Evolutionary conservation across 1,140 invertebrate genomes (phyloP), one percentile per base, ranked within the genome.

Genomic region (Drosophila watanabei): DNA sequence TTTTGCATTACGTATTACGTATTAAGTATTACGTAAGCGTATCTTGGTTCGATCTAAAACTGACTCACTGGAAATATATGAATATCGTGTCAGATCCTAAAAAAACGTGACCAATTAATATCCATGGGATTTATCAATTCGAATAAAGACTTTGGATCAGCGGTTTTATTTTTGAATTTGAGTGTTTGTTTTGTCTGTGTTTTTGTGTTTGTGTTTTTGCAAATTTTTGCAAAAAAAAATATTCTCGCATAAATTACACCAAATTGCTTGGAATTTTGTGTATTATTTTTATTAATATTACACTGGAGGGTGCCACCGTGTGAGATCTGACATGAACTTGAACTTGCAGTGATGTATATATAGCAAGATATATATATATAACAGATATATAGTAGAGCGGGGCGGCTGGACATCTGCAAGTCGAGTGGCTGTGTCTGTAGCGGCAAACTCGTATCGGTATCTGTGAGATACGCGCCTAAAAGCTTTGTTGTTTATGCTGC

Each of bases 401-500:
- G 32, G 13, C n/a, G 41, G 39, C 49, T 46, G 43, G 60, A 54
- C 56, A 73, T 60, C 32, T 62, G 57, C 39, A 64, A 73, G 46
- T 73, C 71, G 51, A 75, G 72, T 64, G 52, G 52, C 35, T 63
- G 28, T 54, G 18, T 39, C 30, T 28, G 28, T 48, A 20, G 37
- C n/a, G 37, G 24, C 20, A 37, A 37, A 10, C 18, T 14, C 52
- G 35, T 87, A 75, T 75, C 66, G 46, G 73, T 88, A 80, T 87
- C 80, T 83, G 49, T 59, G 61, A 89, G 85, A 88, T 89, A 88
- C 78, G 75, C 75, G 85, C 64, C 75, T 89, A 89, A 89, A 85
- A 89, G 85, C 85, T 89, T 89, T 89, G 85, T 89, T 81, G 85
- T 85, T 88, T 88, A 84, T 84, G 76, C 72, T 39, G 52, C 49